Percentiles rank a stretch among this genome's conserved stretches.
Conservation (phyloP, 2,888 invertebrate species). For the Ptilodon capucinus region DNA sequence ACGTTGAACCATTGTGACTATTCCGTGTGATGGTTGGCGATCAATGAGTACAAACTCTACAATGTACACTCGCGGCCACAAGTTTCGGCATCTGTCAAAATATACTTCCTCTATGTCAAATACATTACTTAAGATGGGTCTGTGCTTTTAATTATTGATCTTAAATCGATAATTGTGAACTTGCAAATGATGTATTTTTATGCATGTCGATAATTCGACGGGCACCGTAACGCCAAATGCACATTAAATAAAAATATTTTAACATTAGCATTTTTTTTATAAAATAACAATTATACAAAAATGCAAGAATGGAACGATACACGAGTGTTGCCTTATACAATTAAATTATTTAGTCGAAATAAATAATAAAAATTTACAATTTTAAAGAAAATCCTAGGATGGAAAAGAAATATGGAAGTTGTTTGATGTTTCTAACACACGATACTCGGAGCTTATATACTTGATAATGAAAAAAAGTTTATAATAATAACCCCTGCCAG, state of each 20-base stretch:
- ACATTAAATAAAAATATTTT: constrained; percentile 63
- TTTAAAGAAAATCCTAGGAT: constrained; percentile 75
- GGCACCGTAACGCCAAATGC: constrained; percentile 23
- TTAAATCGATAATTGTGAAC: too few species aligned
- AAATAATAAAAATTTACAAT: constrained; percentile 63
- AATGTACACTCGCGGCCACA: constrained; percentile 43
- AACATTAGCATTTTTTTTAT: constrained; percentile 68
- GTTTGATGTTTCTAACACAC: constrained; percentile 5
- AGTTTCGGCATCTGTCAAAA: constrained; percentile 37
- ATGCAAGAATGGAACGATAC: constrained; percentile 79
- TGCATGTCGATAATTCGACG: constrained; percentile 15
- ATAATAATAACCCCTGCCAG: too few species aligned
- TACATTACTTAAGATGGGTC: too few species aligned
- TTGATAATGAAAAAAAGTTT: too few species aligned
- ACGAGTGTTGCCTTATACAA: constrained; percentile 47
- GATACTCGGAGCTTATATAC: neutral
- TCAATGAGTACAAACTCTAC: constrained; percentile 39
- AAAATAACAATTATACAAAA: constrained; percentile 78
- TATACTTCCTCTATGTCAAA: too few species aligned
- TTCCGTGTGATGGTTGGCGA: constrained; percentile 55
- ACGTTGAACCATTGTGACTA: constrained; percentile 80
- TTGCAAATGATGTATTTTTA: too few species aligned
- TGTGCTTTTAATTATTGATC: too few species aligned
- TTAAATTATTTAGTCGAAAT: constrained; percentile 62
- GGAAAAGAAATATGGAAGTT: constrained; percentile 36